Conservation (phyloP, 2,113 vertebrate genomes). For the Brachypteracias leptosomus region DNA sequence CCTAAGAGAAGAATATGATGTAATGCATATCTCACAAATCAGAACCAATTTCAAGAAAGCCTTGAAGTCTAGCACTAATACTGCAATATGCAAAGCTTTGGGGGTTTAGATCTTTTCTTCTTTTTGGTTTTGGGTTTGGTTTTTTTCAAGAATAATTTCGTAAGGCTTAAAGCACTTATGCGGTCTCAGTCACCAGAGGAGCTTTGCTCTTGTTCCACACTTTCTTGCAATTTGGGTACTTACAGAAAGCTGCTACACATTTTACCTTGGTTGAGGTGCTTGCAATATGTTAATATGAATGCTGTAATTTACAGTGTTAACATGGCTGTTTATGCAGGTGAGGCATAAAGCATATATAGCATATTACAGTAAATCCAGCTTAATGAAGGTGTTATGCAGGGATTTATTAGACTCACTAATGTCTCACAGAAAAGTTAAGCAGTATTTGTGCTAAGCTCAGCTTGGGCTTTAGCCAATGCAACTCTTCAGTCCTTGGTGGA, state of each 20-base stretch:
- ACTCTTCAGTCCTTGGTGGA: neutral
- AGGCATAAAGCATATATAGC: slow-evolving; percentile 1
- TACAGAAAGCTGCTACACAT: slow-evolving; percentile 10
- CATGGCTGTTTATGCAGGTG: slow-evolving; percentile 60
- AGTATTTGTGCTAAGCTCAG: slow-evolving; percentile 1
- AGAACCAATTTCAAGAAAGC: slow-evolving; percentile 76
- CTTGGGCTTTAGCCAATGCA: neutral
- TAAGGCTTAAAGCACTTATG: slow-evolving; percentile 5
- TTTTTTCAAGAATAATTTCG: slow-evolving; percentile 36
- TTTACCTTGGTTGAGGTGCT: slow-evolving; percentile 62
- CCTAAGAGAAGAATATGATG: slow-evolving; percentile 86
- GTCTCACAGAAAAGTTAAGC: neutral
- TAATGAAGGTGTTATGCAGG: slow-evolving; percentile 32
- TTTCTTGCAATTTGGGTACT: neutral
- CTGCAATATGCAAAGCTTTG: slow-evolving; percentile 55
- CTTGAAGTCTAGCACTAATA: slow-evolving; percentile 71
- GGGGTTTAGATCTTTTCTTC: slow-evolving; percentile 5
- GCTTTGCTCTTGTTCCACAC: neutral
- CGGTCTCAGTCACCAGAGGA: neutral
- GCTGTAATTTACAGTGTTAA: slow-evolving; percentile 60
- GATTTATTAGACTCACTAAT: slow-evolving; percentile 38
- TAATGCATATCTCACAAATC: slow-evolving; percentile 80
- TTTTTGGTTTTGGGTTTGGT: neutral
- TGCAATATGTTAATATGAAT: neutral
- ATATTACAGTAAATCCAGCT: slow-evolving; percentile 21